phyloP scores from a whole-genome alignment of 2,888 invertebrate species.

The Synergus japonicus region DNA sequence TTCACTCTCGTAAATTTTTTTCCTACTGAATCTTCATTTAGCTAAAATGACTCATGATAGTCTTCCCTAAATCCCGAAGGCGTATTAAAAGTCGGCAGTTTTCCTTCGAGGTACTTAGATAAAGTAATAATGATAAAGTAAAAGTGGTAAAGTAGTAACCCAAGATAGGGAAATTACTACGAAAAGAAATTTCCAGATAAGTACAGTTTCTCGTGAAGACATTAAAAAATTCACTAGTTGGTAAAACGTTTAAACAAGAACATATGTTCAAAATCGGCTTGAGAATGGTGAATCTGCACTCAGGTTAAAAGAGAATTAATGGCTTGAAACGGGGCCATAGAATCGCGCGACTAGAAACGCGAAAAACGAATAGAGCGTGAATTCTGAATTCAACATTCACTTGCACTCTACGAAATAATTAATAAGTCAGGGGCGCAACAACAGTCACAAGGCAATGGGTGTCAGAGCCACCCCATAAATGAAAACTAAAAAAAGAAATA shows the following conservation, averaged over 20 bases:
- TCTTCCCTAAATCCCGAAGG: not conserved
- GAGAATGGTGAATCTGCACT: not conserved
- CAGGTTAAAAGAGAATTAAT: slow-evolving; percentile 11
- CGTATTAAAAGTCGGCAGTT: slow-evolving; percentile 11
- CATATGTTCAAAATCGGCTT: not conserved
- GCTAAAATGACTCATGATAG: slow-evolving; percentile 6
- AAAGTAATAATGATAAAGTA: slow-evolving; percentile 4
- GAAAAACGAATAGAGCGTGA: not conserved
- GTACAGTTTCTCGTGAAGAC: not conserved
- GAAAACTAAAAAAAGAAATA: too few species aligned
- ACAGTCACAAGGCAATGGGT: too few species aligned
- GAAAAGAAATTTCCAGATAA: not conserved
- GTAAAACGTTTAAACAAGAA: not conserved
- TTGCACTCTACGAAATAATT: not conserved
- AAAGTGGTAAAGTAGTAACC: not conserved
- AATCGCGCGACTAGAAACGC: slow-evolving; percentile 29
- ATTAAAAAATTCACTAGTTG: not conserved
- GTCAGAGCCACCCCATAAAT: too few species aligned
- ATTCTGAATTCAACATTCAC: not conserved
- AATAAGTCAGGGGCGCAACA: not conserved
- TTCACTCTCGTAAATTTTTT: not conserved
- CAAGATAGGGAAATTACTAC: not conserved
- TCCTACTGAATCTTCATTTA: slow-evolving; percentile 12
- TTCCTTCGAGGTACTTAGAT: not conserved
- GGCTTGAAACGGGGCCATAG: slow-evolving; percentile 10